Base-by-base conservation (phyloP, 2,797 vertebrate species). In the Myripristis jacobus region DNA sequence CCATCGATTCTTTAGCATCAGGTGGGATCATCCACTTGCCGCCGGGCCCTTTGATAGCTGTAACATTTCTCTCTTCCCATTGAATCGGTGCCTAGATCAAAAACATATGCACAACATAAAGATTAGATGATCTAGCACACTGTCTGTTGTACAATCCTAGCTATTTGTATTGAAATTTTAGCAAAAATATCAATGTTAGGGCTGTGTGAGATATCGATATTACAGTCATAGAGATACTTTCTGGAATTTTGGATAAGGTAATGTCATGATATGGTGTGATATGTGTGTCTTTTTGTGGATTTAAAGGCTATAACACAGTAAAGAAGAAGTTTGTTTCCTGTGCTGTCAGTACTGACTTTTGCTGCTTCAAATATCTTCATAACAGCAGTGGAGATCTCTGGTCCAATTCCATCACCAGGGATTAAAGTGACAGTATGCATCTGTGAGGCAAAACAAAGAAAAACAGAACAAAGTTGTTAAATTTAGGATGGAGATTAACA, bases 401-500 rank as follows among this genome's bases (percentile, higher is more conserved):
- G 98, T 83, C 98, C 98, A 71, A 99, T 99, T 79, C 98, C 98
- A 94, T 99, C 98, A 73, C 98, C 98, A 48, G 98, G 98, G 91
- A 99, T 99, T 92, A 99, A 90, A 69, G 97, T 99, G 70, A 99
- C 96, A 36, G 96, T 99, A 76, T 96, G 94, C 66, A 94, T 90
- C 97, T 98, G 87, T 66, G 54, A 87, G 80, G 75, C 51, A 73
- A 59, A 84, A 73, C 29, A 88, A 70, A 75, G 13, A 79, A 41
- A n/a, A 29, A 12, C n/a, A 5, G 9, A 19, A 47, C 6, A 47
- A 19, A 7, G 18, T 7, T 10, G n/a, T 16, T 8, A 19, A 19
- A 47, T 47, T n/a, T 27, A 53, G 11, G 36, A 38, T 12, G 36
- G 12, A 38, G 11, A 38, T 38, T 38, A n/a, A 69, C 12, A 48